phyloP scores from a whole-genome alignment of 2,888 invertebrate genomes.

The Drosophila colorata region DNA sequence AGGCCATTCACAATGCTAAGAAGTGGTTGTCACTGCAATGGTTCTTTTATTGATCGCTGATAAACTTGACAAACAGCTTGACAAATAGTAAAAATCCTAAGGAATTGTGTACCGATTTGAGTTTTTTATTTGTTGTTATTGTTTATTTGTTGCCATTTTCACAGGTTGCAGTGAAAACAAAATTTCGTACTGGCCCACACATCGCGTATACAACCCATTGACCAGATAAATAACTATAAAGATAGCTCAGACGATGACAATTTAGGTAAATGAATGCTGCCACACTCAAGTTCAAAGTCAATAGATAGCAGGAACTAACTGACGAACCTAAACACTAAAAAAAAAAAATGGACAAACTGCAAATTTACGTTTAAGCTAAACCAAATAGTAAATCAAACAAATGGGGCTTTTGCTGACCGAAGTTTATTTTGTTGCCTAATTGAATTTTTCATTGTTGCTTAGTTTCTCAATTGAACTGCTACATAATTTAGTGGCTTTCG shows the following conservation, averaged over 20 bases:
- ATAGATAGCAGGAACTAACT: not conserved
- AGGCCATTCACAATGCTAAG: constrained; percentile 5
- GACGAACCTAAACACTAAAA: not conserved
- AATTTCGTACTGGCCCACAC: constrained; percentile 2
- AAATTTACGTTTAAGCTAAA: too few relatives aligned
- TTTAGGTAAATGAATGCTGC: constrained; percentile 27
- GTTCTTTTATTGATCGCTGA: constrained; percentile 3
- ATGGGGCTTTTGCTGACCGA: not conserved
- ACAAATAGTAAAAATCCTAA: not conserved
- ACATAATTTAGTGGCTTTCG: constrained; percentile 42
- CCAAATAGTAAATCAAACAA: constrained; percentile 4
- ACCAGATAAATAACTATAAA: constrained; percentile 1
- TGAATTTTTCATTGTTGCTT: constrained; percentile 22
- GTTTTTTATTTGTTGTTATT: not conserved
- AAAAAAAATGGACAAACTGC: too few relatives aligned
- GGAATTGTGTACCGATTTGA: not conserved
- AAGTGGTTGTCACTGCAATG: not conserved
- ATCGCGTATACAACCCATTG: constrained; percentile 18
- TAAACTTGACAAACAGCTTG: not conserved
- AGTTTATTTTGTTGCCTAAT: constrained; percentile 7
- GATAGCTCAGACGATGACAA: constrained; percentile 12
- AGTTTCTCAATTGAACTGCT: constrained; percentile 25
- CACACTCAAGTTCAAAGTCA: constrained; percentile 62
- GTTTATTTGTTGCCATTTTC: not conserved
- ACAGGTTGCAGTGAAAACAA: not conserved